phyloP scores from a whole-genome alignment of 2,888 invertebrate genomes.

The Pristionchus arcanus region DNA sequence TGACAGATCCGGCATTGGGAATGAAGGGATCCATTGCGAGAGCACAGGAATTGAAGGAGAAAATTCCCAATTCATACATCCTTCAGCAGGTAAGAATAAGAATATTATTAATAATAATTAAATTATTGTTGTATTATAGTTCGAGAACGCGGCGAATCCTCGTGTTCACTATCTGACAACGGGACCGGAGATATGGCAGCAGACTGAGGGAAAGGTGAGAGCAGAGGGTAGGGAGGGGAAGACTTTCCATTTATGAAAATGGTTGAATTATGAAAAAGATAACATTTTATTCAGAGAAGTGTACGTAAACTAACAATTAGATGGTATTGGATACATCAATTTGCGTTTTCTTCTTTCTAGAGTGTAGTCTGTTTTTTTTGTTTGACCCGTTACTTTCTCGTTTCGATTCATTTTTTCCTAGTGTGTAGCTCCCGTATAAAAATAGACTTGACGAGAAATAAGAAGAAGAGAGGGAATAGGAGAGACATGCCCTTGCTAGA shows the following conservation, averaged over 20 bases:
- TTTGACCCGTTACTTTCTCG: neutral
- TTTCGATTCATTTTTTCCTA: neutral
- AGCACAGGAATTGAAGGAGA: constrained; percentile 71
- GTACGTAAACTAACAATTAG: too few species aligned
- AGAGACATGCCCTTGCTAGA: neutral
- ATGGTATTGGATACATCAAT: too few species aligned
- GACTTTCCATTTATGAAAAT: neutral
- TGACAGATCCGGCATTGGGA: constrained; percentile 75
- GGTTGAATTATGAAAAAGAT: too few species aligned
- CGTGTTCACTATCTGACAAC: constrained; percentile 76
- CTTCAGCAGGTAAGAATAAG: constrained; percentile 69
- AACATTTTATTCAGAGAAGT: too few species aligned
- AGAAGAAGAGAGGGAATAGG: neutral
- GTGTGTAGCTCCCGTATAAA: neutral
- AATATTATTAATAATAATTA: neutral
- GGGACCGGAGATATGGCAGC: constrained; percentile 78
- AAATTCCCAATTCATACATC: constrained; percentile 73
- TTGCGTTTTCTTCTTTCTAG: too few species aligned
- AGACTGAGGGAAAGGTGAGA: constrained; percentile 72
- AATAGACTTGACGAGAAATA: neutral
- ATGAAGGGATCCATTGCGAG: constrained; percentile 77
- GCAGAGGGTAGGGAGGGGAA: neutral
- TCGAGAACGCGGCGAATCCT: constrained; percentile 77
- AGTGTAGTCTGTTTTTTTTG: too few species aligned
- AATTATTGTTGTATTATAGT: constrained; percentile 59